Base-by-base conservation (phyloP, 2,888 invertebrate species). In the Orthosia incerta region DNA sequence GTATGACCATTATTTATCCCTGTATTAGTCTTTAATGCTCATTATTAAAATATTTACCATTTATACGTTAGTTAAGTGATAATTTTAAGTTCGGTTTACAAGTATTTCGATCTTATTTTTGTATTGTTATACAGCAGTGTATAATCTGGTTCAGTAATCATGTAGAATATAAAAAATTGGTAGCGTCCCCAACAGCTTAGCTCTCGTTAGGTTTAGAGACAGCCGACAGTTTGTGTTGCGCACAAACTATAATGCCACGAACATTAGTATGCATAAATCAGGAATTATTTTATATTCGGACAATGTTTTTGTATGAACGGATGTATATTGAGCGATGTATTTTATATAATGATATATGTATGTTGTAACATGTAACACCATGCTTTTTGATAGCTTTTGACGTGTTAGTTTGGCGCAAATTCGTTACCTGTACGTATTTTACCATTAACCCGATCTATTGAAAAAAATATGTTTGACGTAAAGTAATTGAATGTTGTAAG, bases 1-100 rank as follows among this genome's bases (percentile, higher is more conserved):
- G 87, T 93, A 92, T 92, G 94, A 94, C 92, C 93, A 93, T 93
- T 95, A 95, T 96, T 95, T 95, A 95, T 94, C 94, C 93, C 89
- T 90, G 90, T 93, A 90, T 93, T 95, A 94, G 95, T 93, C 89
- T 93, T 91, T 93, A 94, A 95, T 95, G 96, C 96, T 96, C 96
- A 95, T 95, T 94, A 87, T 93, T 93, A 90, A 93, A 94, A 93
- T 94, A 95, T 94, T 93, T 95, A 95, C 95, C 95, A 95, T 93
- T 94, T 94, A 94, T 91, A 92, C 89, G 85, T 91, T 95, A 95
- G 92, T 92, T 88, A 93, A 91, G 92, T 89, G 84, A 90, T 94
- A 94, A 91, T 85, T 89, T 91, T 95, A 94, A 94, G 94, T 94
- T 95, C 88, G 88, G 91, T 92, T 90, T 92, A 89, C 87, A 89